Conservation (phyloP, 2,888 invertebrate species). For the Chesias legatella region DNA sequence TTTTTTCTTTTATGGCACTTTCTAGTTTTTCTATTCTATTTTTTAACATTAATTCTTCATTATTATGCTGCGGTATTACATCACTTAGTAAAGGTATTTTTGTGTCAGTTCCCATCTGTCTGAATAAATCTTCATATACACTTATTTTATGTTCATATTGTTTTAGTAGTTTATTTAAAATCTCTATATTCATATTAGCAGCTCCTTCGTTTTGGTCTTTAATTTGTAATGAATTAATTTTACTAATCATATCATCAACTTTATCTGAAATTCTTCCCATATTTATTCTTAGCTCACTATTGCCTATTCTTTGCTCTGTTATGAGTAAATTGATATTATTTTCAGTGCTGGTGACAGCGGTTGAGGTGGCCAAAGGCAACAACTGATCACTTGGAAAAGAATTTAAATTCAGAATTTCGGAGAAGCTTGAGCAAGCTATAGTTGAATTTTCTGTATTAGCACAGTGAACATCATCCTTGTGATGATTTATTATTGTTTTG, state of each 20-base stretch:
- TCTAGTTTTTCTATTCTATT: conserved; percentile 37
- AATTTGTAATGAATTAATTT: conserved; percentile 41
- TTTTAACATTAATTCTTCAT: conserved; percentile 20
- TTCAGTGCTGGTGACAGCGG: conserved; percentile 30
- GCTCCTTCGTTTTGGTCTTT: conserved; percentile 28
- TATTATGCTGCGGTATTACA: conserved; percentile 4
- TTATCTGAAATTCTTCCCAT: conserved; percentile 61
- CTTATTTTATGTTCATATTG: conserved; percentile 72
- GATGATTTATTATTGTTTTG: conserved; percentile 32
- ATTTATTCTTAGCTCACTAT: conserved; percentile 67
- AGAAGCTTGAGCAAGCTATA: conserved; percentile 25
- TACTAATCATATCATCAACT: conserved; percentile 52
- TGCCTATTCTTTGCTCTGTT: conserved; percentile 64
- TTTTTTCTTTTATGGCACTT: conserved; percentile 37
- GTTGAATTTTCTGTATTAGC: conserved; percentile 30
- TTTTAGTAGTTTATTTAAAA: conserved; percentile 54
- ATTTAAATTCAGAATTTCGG: conserved; percentile 29
- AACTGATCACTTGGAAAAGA: conserved; percentile 42
- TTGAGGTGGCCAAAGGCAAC: conserved; percentile 44
- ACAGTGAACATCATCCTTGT: conserved; percentile 32
- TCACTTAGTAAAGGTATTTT: conserved; percentile 13
- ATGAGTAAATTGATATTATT: conserved; percentile 51
- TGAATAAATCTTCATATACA: conserved; percentile 56
- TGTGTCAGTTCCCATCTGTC: conserved; percentile 34
- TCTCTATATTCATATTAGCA: conserved; percentile 43